Evolutionary conservation across 2,888 invertebrate species (phyloP).

Genomic region (Linnaemya tessellans): DNA sequence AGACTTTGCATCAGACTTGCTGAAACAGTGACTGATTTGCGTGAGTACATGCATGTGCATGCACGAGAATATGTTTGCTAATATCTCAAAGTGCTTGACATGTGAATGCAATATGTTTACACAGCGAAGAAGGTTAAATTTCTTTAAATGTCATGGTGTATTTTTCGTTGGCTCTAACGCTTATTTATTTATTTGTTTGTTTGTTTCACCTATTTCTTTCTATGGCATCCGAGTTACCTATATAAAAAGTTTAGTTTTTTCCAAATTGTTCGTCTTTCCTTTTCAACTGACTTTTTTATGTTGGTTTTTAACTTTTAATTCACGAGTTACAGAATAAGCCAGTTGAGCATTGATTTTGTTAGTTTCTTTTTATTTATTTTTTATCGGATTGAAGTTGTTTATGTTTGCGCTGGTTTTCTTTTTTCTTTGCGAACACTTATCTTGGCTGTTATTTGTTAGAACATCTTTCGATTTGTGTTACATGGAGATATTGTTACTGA

Average conservation of each 20-base stretch:
- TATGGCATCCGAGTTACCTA: background rate
- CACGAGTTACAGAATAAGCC: constrained; percentile 27
- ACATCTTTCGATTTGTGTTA: constrained; percentile 3
- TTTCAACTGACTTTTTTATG: background rate
- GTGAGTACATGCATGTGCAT: background rate
- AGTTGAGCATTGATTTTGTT: constrained; percentile 9
- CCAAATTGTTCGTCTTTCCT: background rate
- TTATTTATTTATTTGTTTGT: background rate
- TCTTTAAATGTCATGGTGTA: constrained; percentile 3
- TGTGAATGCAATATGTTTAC: constrained; percentile 52
- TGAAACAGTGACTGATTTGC: background rate
- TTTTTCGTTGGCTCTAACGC: background rate
- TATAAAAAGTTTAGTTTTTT: background rate
- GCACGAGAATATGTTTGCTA: background rate
- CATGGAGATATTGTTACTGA: background rate
- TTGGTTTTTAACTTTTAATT: constrained; percentile 1
- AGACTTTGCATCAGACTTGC: background rate
- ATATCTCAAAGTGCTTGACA: constrained; percentile 30
- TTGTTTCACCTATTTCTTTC: background rate
- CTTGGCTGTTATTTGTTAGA: background rate
- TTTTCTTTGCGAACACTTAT: background rate
- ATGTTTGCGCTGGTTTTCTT: too few relatives aligned
- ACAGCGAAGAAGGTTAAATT: constrained; percentile 14
- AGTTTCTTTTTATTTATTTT: background rate
- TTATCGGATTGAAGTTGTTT: constrained; percentile 18